A percentile compares a stretch with the other conserved stretches of the same genome.
Conservation (phyloP, 2,888 invertebrate genomes). For the Aspidiotus destructor region DNA sequence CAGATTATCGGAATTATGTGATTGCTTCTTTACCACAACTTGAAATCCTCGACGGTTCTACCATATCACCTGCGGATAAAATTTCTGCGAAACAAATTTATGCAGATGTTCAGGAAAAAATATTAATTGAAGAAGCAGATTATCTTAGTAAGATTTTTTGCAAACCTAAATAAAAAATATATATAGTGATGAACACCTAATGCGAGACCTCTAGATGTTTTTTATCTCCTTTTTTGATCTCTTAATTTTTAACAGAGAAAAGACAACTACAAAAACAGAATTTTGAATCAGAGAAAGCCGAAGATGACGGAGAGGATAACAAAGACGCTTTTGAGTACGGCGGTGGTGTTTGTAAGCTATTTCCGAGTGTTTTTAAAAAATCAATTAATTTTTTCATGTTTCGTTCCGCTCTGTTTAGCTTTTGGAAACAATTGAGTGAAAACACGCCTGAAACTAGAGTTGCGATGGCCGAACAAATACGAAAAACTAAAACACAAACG, state of each 20-base stretch:
- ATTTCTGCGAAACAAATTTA: constrained; percentile 54
- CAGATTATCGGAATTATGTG: constrained; percentile 75
- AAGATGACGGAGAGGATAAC: not conserved
- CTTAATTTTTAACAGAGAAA: constrained; percentile 14
- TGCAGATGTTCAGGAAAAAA: constrained; percentile 46
- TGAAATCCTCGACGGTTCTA: constrained; percentile 60
- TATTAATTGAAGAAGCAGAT: constrained; percentile 43
- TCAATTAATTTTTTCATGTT: not conserved
- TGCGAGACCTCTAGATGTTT: not conserved
- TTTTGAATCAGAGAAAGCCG: not conserved
- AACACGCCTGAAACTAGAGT: constrained; percentile 78
- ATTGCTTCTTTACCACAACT: constrained; percentile 71
- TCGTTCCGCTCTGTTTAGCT: constrained; percentile 42
- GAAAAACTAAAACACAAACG: constrained; percentile 41
- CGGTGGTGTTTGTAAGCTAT: not conserved
- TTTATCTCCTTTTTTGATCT: not conserved
- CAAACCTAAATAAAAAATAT: not conserved
- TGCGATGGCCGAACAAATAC: constrained; percentile 53
- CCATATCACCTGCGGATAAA: constrained; percentile 68
- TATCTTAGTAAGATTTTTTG: constrained; percentile 39
- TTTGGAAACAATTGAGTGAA: constrained; percentile 70
- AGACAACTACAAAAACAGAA: constrained; percentile 26
- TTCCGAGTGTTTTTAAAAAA: not conserved
- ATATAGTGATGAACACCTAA: too few relatives aligned
- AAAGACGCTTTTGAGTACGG: not conserved